These are phyloP conservation scores for Pachyramphus minor DNA, from an alignment of 2,113 vertebrate genomes.

Conservation along the genomic window DNA sequence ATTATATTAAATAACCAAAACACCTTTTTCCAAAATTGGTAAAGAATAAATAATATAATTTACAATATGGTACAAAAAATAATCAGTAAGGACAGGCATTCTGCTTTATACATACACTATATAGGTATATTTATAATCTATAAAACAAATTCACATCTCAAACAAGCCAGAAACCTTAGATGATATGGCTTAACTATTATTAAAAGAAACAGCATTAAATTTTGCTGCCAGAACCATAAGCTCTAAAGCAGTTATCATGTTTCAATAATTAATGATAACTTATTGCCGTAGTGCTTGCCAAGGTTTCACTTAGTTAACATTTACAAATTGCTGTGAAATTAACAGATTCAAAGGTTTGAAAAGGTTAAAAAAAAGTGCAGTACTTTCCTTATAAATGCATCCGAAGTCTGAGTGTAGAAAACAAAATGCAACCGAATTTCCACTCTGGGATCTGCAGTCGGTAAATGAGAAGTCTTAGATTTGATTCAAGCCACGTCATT, in stretches of 20 bases:
- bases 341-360: conserved; percentile 33
- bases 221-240: conserved; percentile 60
- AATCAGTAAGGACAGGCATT: conserved; percentile 79
- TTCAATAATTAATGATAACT: conserved; percentile 37
- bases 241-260: conserved; percentile 58
- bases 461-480: neutral
- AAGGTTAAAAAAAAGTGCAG: conserved; percentile 66
- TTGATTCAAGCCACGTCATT: neutral
- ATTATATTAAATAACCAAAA: conserved; percentile 88
- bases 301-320: conserved; percentile 49
- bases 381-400: conserved; percentile 63
- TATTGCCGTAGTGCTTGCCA: conserved; percentile 63
- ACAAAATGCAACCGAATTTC: conserved; percentile 17
- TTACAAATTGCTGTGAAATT: conserved; percentile 39
- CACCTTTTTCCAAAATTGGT: conserved; percentile 78
- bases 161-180: conserved; percentile 75
- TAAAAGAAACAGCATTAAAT: conserved; percentile 70
- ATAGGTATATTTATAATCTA: conserved; percentile 79
- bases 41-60: conserved; percentile 88
- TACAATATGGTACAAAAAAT: conserved; percentile 88
- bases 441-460: neutral
- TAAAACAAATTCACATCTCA: conserved; percentile 83
- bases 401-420: conserved; percentile 1
- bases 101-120: conserved; percentile 81
- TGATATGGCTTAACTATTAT: conserved; percentile 83